These are phyloP conservation scores for Azorinus chamasolen DNA, from an alignment of 2,888 invertebrate genomes.

Conservation along the genomic window DNA sequence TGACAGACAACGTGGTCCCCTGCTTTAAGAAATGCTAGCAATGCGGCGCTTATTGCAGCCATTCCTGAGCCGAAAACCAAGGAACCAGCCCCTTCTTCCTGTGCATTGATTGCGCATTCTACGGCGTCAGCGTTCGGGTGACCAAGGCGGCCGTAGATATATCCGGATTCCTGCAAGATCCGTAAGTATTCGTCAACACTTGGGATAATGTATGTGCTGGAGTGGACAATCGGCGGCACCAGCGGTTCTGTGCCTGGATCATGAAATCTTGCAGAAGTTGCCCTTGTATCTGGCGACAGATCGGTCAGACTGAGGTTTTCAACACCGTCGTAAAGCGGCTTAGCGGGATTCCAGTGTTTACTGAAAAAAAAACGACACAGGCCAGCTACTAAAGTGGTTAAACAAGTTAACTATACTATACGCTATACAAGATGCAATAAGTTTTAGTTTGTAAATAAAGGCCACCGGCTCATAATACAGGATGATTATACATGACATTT, in stretches of 20 bases:
- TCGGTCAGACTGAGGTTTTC: constrained; percentile 68
- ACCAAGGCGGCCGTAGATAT: constrained; percentile 81
- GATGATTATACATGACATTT: too few relatives aligned
- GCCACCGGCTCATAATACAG: too few relatives aligned
- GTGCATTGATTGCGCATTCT: constrained; percentile 77
- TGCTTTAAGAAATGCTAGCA: constrained; percentile 82
- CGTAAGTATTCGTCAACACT: constrained; percentile 77
- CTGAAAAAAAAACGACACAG: constrained; percentile 46
- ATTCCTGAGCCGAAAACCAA: constrained; percentile 82
- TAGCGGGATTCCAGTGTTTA: constrained; percentile 67
- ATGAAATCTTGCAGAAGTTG: constrained; percentile 65
- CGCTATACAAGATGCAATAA: too few relatives aligned
- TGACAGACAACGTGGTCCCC: constrained; percentile 85
- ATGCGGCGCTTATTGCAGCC: constrained; percentile 83
- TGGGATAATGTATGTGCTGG: constrained; percentile 80
- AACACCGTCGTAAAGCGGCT: constrained; percentile 58
- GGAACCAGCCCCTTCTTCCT: constrained; percentile 83
- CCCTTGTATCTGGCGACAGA: constrained; percentile 72
- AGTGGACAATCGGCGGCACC: constrained; percentile 79
- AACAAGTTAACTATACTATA: too few relatives aligned
- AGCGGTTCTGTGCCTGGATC: constrained; percentile 73
- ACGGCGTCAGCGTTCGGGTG: constrained; percentile 78
- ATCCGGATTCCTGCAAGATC: constrained; percentile 79
- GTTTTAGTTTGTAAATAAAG: too few relatives aligned
- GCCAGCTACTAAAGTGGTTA: too few relatives aligned